Evolutionary conservation across 2,113 vertebrate genomes (phyloP).

Genomic region (Rhabdornis inornatus): DNA sequence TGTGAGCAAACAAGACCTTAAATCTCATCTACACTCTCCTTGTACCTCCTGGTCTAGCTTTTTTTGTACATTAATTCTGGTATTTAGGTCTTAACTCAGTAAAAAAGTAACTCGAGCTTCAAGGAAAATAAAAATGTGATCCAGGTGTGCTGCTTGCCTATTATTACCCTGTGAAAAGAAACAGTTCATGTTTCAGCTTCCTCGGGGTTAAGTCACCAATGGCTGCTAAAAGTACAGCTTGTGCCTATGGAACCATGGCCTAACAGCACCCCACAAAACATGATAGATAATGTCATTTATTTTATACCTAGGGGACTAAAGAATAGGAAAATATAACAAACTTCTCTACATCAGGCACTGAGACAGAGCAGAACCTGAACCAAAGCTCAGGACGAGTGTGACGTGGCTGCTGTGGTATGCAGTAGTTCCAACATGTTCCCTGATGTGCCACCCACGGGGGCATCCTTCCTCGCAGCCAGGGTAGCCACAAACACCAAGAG

Average conservation of each 20-base stretch:
- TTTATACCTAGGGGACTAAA: background rate
- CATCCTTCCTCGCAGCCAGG: fast-evolving
- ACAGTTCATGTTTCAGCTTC: background rate
- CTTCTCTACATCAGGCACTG: background rate
- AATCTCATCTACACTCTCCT: background rate
- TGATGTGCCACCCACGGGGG: fast-evolving
- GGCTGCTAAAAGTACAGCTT: background rate
- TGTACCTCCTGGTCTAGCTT: background rate
- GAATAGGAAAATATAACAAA: background rate
- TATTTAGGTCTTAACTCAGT: background rate
- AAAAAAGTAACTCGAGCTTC: background rate
- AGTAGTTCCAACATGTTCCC: background rate
- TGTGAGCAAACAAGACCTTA: background rate
- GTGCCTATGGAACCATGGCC: fast-evolving
- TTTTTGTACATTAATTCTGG: background rate
- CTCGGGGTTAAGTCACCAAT: background rate
- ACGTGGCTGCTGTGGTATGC: background rate
- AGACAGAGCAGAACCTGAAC: background rate
- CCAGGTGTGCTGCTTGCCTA: fast-evolving
- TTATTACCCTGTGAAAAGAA: background rate
- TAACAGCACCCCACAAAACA: background rate
- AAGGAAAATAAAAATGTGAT: background rate
- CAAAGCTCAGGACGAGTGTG: background rate
- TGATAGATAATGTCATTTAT: background rate
- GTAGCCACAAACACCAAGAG: background rate